phyloP scores from a whole-genome alignment of 2,113 vertebrate species.

The Kobus ellipsiprymnus region DNA sequence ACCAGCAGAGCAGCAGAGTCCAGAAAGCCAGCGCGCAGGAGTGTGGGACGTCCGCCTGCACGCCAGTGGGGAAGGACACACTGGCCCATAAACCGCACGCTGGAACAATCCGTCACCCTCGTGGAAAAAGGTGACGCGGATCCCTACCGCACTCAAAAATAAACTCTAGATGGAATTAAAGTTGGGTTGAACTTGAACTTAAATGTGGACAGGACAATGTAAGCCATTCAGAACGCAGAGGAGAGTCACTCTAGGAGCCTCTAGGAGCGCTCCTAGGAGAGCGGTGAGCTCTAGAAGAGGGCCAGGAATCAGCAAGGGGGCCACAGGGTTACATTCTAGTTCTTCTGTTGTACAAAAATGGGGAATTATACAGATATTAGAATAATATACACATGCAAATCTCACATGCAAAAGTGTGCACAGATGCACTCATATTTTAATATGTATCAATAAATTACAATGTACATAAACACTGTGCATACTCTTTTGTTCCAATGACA shows the following conservation, averaged over 20 bases:
- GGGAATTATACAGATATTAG: neutral
- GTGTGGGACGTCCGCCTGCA: rapidly evolving
- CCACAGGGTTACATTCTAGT: neutral
- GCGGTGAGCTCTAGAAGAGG: neutral
- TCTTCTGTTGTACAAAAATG: neutral
- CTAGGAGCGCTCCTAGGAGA: no score
- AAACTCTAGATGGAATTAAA: neutral
- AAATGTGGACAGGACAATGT: neutral
- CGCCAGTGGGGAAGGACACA: rapidly evolving
- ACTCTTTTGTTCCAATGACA: neutral
- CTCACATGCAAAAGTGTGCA: neutral
- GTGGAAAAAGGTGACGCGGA: neutral
- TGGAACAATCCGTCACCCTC: rapidly evolving
- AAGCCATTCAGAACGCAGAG: neutral
- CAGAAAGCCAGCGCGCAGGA: neutral
- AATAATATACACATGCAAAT: neutral
- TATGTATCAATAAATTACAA: neutral
- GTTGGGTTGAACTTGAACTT: neutral
- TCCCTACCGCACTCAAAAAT: neutral
- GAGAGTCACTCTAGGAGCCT: neutral
- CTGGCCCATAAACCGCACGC: rapidly evolving
- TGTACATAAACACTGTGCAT: neutral
- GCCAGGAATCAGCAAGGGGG: neutral
- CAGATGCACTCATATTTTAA: no score
- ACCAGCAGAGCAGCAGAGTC: neutral